These are phyloP conservation scores for Paraescarpia echinospica DNA, from an alignment of 1,140 invertebrate species.

Conservation along the genomic window DNA sequence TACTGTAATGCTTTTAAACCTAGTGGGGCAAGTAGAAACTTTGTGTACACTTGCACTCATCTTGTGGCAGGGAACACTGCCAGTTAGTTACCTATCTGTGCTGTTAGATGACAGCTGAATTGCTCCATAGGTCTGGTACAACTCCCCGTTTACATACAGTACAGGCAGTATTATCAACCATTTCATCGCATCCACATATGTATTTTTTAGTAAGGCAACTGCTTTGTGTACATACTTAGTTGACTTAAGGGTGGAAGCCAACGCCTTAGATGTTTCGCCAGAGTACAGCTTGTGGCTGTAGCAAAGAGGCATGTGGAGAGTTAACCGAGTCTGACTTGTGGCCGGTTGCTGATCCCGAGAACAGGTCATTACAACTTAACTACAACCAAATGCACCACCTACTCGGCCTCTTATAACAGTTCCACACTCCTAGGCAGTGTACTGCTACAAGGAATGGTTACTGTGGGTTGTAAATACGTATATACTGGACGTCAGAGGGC, in stretches of 20 bases:
- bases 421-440: background rate
- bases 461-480: background rate
- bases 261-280: background rate
- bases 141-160: background rate
- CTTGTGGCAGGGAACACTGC: background rate
- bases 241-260: background rate
- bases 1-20: background rate
- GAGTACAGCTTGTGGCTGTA: background rate
- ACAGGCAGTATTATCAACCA: background rate
- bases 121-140: background rate
- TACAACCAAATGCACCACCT: background rate
- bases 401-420: background rate
- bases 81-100: background rate
- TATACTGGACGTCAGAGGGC: background rate
- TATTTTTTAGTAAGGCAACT: background rate
- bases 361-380: background rate
- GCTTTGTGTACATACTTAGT: background rate
- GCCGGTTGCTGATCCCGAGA: background rate
- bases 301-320: background rate
- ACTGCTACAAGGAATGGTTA: background rate
- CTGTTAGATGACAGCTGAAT: background rate
- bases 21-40: background rate
- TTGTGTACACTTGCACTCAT: background rate
- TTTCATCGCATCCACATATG: background rate
- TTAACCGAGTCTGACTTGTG: too few species aligned